phyloP scores from a whole-genome alignment of 30 jellyfish, hydroid and myxozoan species.

The Aurelia sp. region DNA sequence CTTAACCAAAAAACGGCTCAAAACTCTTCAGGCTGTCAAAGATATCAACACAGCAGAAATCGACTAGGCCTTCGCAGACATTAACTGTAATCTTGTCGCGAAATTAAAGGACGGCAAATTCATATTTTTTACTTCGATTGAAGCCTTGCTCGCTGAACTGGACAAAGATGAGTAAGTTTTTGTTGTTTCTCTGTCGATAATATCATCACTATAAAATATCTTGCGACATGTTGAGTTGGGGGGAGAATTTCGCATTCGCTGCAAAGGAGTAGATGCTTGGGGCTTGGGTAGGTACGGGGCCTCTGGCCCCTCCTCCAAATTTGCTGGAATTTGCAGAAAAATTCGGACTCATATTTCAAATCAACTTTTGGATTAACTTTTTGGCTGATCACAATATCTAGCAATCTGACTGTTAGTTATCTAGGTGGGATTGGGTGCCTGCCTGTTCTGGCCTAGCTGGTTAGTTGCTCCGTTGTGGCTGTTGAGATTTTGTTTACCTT shows the following conservation, averaged over 20 bases:
- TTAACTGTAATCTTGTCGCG: conserved; percentile 13
- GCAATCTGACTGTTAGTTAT: no score
- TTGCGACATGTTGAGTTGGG: no score
- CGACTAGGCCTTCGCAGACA: conserved; percentile 16
- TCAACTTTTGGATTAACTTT: no score
- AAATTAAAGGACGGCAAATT: conserved; percentile 28
- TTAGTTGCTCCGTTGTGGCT: background rate
- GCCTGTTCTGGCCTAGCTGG: conserved; percentile 3
- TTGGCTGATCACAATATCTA: no score
- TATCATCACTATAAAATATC: background rate
- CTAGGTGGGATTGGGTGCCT: background rate
- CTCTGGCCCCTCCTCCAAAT: no score
- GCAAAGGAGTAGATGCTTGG: no score
- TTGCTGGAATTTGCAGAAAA: no score
- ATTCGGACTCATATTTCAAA: no score
- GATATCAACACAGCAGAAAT: background rate
- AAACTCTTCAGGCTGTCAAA: conserved; percentile 18
- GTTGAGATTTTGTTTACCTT: conserved; percentile 2
- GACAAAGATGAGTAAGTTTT: conserved; percentile 22
- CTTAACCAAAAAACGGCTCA: background rate
- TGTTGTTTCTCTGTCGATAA: background rate
- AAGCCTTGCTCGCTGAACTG: conserved; percentile 27
- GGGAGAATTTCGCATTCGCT: no score
- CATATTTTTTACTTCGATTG: conserved; percentile 17
- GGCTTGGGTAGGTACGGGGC: no score